These are phyloP conservation scores for Adelognathus sp. DNA, from an alignment of 2,888 invertebrate genomes.

Conservation along the genomic window DNA sequence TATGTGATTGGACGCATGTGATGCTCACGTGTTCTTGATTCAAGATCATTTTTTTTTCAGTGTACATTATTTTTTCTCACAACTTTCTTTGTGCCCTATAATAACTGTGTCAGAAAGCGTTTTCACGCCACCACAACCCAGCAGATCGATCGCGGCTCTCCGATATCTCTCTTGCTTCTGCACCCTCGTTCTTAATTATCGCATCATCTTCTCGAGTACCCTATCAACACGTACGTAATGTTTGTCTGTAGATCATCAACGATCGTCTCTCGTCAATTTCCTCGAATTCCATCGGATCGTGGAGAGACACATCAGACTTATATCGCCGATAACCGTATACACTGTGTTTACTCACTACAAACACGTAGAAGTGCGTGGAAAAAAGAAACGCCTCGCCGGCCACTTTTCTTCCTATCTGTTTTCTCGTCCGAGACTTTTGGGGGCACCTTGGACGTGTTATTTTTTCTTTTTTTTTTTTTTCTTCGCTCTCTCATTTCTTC, in stretches of 20 bases:
- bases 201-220: not conserved
- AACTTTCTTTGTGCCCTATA: not conserved
- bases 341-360: not conserved
- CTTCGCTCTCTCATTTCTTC: conserved; percentile 32
- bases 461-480: conserved; percentile 41
- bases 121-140: not conserved
- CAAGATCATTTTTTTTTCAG: too few species aligned
- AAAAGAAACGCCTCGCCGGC: conserved; percentile 6
- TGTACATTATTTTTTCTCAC: not conserved
- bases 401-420: conserved; percentile 40
- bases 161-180: not conserved
- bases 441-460: conserved; percentile 45
- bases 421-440: conserved; percentile 24
- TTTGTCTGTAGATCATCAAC: not conserved
- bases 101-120: not conserved
- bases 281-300: not conserved
- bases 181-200: not conserved
- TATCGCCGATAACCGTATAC: not conserved
- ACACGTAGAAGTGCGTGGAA: not conserved
- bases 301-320: not conserved
- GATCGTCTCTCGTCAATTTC: not conserved
- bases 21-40: too few species aligned
- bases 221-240: not conserved
- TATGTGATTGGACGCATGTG: too few species aligned
- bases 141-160: not conserved